Evolutionary conservation across 2,797 vertebrate species (phyloP).

Genomic region (Erithacus rubecula): DNA sequence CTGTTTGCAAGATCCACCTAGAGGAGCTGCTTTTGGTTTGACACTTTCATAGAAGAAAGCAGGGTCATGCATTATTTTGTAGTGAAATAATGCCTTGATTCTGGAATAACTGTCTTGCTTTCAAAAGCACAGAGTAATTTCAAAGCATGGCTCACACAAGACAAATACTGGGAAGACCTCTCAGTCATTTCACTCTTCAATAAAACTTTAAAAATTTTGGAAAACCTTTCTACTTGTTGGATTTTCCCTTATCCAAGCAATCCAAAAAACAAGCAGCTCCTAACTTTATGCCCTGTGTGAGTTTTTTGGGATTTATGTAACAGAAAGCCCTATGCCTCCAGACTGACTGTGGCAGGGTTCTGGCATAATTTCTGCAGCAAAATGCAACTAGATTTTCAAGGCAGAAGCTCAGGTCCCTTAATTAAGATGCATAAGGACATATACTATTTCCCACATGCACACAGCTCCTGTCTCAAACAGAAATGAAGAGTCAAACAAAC

Average conservation of each 20-base stretch:
- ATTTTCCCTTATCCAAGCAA: background rate
- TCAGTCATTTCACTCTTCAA: background rate
- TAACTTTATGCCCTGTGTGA: background rate
- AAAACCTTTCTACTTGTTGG: background rate
- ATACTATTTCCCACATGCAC: background rate
- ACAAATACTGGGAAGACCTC: background rate
- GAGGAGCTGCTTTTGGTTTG: background rate
- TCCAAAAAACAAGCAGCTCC: accelerated
- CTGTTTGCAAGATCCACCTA: background rate
- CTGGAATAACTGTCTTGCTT: background rate
- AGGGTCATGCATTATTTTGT: background rate
- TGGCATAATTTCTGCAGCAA: background rate
- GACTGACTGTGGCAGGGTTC: background rate
- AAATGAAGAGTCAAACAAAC: background rate
- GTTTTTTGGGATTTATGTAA: background rate
- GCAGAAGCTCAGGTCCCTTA: background rate
- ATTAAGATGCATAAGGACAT: background rate
- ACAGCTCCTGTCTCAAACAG: background rate
- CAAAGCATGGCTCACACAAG: background rate
- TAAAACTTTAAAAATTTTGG: background rate
- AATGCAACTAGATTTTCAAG: background rate
- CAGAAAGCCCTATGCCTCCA: background rate
- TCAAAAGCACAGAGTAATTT: background rate
- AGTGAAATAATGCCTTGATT: background rate
- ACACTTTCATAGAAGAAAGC: background rate